Evolutionary conservation across 1,140 invertebrate genomes (phyloP).

Genomic region (Macrotrachela quadricornifera): DNA sequence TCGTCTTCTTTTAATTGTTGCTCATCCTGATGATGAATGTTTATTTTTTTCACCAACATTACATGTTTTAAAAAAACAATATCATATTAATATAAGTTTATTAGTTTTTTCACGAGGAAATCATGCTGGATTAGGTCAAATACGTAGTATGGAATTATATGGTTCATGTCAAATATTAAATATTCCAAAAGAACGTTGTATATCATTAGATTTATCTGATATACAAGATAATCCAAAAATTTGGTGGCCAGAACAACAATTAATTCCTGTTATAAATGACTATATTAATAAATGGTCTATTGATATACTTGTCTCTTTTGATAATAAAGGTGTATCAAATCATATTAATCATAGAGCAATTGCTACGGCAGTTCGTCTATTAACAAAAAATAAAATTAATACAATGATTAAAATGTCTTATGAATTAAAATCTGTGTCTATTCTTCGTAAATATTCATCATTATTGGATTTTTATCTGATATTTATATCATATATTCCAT

Average conservation of each 20-base stretch:
- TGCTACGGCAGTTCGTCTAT: neutral
- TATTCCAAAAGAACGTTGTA: neutral
- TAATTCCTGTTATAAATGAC: conserved; percentile 41
- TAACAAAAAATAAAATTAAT: too few relatives aligned
- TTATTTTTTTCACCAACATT: conserved; percentile 92
- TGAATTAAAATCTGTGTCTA: too few relatives aligned
- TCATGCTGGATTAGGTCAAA: too few relatives aligned
- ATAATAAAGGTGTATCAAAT: conserved; percentile 60
- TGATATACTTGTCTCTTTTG: conserved; percentile 61
- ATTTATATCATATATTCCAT: too few relatives aligned
- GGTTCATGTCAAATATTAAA: neutral
- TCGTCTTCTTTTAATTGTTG: conserved; percentile 61
- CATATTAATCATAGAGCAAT: conserved; percentile 52
- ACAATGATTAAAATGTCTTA: too few relatives aligned
- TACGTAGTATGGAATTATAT: neutral
- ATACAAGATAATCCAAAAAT: conserved; percentile 48
- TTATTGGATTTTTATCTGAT: too few relatives aligned
- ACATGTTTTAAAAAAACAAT: conserved; percentile 38
- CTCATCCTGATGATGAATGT: conserved; percentile 77
- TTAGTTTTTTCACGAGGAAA: conserved; percentile 65
- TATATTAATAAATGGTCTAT: conserved; percentile 33
- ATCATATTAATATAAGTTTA: conserved; percentile 45
- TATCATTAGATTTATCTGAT: conserved; percentile 11
- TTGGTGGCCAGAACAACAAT: conserved; percentile 50
- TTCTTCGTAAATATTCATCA: too few relatives aligned